Evolutionary conservation across 2,888 invertebrate species (phyloP).

Genomic region (Andrena camellia): DNA sequence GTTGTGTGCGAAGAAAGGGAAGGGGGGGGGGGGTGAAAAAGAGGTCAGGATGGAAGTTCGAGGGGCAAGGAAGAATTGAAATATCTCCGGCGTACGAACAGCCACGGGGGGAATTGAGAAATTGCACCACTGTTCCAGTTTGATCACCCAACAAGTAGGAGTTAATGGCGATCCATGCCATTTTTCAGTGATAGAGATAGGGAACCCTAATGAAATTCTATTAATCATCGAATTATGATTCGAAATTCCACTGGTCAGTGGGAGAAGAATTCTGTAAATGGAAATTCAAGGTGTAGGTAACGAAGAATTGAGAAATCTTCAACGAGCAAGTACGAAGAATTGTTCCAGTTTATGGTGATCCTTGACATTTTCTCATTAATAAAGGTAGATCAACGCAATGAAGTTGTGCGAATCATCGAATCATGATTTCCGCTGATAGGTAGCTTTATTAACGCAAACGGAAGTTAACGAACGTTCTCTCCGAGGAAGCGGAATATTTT

Average conservation of each 20-base stretch:
- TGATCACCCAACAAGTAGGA: background rate
- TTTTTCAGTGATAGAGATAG: background rate
- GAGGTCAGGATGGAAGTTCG: slow-evolving; percentile 2
- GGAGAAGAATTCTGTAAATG: background rate
- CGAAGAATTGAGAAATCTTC: background rate
- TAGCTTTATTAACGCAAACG: slow-evolving; percentile 7
- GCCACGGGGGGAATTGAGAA: background rate
- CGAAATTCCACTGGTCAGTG: background rate
- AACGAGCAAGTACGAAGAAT: background rate
- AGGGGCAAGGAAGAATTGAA: background rate
- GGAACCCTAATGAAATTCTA: no score
- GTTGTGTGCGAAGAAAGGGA: slow-evolving; percentile 7
- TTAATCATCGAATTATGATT: no score
- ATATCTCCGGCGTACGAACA: background rate
- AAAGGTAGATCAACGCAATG: no score
- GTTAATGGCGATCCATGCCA: background rate
- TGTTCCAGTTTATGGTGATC: background rate
- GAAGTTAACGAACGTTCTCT: slow-evolving; percentile 20
- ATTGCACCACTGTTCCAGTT: background rate
- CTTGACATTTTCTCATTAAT: no score
- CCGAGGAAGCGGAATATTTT: slow-evolving; percentile 4
- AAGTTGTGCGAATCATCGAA: no score
- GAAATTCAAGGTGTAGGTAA: background rate
- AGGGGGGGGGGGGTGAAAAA: slow-evolving; percentile 4
- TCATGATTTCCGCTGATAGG: no score